A percentile compares a stretch with the other conserved stretches of the same genome.
Evolutionary conservation across 2,888 invertebrate species (phyloP).

Genomic region (Lampropteryx suffumata): DNA sequence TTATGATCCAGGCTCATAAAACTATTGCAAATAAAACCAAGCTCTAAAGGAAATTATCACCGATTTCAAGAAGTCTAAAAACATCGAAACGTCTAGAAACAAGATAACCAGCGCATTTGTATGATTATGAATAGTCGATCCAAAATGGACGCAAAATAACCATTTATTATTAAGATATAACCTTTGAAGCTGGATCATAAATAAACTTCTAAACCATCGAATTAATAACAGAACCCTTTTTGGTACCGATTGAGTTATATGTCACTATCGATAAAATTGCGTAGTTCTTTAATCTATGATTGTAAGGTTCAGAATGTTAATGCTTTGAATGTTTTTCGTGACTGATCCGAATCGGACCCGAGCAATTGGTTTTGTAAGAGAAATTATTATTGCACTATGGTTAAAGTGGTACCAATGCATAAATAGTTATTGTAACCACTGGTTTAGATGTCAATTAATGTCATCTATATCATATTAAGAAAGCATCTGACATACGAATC

Average conservation of each 20-base stretch:
- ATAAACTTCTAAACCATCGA: conserved; percentile 52
- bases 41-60: conserved; percentile 10
- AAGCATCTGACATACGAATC: too few species aligned
- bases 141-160: conserved; percentile 18
- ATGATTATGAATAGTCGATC: conserved; percentile 7
- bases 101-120: conserved; percentile 13
- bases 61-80: conserved; percentile 3
- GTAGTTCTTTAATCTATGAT: background rate
- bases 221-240: conserved; percentile 48
- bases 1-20: conserved; percentile 9
- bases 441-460: too few species aligned
- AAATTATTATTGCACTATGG: conserved; percentile 46
- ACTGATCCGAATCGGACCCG: conserved; percentile 62
- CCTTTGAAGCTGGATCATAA: conserved; percentile 33
- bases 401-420: too few species aligned
- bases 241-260: conserved; percentile 66
- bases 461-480: too few species aligned
- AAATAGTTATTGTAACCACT: too few species aligned
- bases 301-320: conserved; percentile 22
- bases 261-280: conserved; percentile 39
- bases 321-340: conserved; percentile 46
- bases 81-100: conserved; percentile 6
- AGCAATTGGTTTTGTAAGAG: conserved; percentile 48
- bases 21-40: conserved; percentile 17
- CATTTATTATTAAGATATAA: conserved; percentile 22